Base-by-base conservation (phyloP, 2,888 invertebrate species). In the Synergus itoensis region DNA sequence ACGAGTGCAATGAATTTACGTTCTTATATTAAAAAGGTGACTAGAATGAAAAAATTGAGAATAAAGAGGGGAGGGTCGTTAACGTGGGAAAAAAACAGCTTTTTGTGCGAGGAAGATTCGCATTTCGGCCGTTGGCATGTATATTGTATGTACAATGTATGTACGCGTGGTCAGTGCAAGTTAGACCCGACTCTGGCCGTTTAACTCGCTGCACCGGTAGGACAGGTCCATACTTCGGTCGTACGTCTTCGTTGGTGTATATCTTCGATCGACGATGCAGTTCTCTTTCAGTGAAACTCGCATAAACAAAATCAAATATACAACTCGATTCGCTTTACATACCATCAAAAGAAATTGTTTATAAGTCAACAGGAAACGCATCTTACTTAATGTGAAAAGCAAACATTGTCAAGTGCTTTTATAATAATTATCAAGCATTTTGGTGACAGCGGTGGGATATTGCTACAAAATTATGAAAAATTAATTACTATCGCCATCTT, bases 151-250 rank as follows among this genome's bases (percentile, higher is more conserved):
- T 36, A 36, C 36, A 36, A 36, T 36, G 65, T 65, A 65, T 65
- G 18, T 78, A 77, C 80, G 77, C 64, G 80, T 75, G 80, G 64
- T 77, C 69, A 69, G 63, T 80, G 80, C 80, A 65, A 78, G 80
- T 78, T 78, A 77, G 77, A 79, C 77, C 64, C 82, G 79, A 80
- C 82, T 85, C 69, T 80, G 85, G 85, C 84, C 83, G 85, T 87
- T 88, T 85, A 87, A 88, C 85, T 86, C 83, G 86, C 85, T 84
- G 86, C 85, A 85, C 86, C 85, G 87, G 86, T 86, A 85, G 82
- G 84, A 84, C 86, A 79, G 86, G 86, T 84, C 84, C 83, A 83
- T 83, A 84, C 84, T 84, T 82, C 79, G 83, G 84, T 85, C 84
- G 86, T 83, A 83, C 83, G 82, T 85, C 83, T 84, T 84, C 83